Evolutionary conservation across 1,140 invertebrate genomes (phyloP).

Genomic region (Asobara japonica): DNA sequence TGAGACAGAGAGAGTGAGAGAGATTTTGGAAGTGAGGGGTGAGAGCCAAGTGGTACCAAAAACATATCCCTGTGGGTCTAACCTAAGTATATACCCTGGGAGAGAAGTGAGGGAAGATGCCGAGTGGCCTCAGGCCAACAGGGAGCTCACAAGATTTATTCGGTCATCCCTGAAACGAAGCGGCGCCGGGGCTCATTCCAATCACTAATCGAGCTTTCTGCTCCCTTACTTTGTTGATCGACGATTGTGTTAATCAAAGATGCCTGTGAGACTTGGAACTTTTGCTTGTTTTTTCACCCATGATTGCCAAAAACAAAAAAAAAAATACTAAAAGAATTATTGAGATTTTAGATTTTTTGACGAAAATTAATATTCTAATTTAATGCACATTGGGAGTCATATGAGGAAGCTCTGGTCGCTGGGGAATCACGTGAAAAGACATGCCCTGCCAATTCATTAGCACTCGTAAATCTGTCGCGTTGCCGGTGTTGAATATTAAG

Average conservation of each 20-base stretch:
- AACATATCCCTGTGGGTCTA: conserved; percentile 22
- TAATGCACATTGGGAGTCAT: conserved; percentile 6
- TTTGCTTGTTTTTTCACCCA: neutral
- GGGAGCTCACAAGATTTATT: conserved; percentile 65
- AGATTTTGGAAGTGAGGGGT: conserved; percentile 21
- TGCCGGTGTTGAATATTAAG: conserved; percentile 64
- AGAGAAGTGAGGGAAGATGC: conserved; percentile 30
- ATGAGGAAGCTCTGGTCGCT: neutral
- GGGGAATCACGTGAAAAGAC: conserved; percentile 43
- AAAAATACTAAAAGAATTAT: too few species aligned
- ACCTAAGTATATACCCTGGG: conserved; percentile 44
- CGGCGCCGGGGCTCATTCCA: conserved; percentile 38
- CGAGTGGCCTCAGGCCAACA: conserved; percentile 59
- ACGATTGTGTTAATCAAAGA: conserved; percentile 15
- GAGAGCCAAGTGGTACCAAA: conserved; percentile 42
- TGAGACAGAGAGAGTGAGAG: conserved; percentile 45
- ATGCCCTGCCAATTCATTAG: conserved; percentile 63
- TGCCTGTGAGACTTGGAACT: neutral
- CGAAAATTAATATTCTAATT: neutral
- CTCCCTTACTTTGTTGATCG: conserved; percentile 20
- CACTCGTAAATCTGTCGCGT: conserved; percentile 65
- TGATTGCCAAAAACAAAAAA: too few species aligned
- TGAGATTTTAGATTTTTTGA: neutral
- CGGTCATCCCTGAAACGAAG: conserved; percentile 50
- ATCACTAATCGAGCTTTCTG: conserved; percentile 32